Evolutionary conservation across 2,797 vertebrate genomes (phyloP).

Genomic region (Brotogeris chrysoptera): DNA sequence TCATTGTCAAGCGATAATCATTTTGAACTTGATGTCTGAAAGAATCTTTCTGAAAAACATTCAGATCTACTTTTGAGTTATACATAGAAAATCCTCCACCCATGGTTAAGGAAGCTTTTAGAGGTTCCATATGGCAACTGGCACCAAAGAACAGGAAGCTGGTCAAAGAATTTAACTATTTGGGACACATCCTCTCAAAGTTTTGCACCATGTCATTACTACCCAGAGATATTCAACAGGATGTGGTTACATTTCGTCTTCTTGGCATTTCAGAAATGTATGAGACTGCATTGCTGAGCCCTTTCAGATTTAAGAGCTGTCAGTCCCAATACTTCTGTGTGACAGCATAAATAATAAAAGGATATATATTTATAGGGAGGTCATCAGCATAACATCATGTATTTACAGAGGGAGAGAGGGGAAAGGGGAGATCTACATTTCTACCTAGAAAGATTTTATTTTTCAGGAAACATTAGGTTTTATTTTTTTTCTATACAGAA

Average conservation of each 20-base stretch:
- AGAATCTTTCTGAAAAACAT: conserved; percentile 29
- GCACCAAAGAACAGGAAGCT: conserved; percentile 80
- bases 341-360: conserved; percentile 19
- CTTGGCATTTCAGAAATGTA: conserved; percentile 74
- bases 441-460: background rate
- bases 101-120: conserved; percentile 76
- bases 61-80: conserved; percentile 37
- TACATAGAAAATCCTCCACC: background rate
- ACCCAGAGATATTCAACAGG: conserved; percentile 74
- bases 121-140: conserved; percentile 85
- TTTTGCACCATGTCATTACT: conserved; percentile 75
- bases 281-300: background rate
- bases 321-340: conserved; percentile 9
- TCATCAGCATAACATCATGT: background rate
- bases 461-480: background rate
- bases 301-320: conserved; percentile 42
- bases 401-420: background rate
- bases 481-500: background rate
- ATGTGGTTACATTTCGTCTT: conserved; percentile 71
- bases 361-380: background rate
- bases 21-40: background rate
- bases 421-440: background rate
- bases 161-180: conserved; percentile 76
- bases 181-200: conserved; percentile 74
- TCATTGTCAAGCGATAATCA: background rate